Base-by-base conservation (phyloP, 2,113 vertebrate genomes). In the Clarias batrachus region DNA sequence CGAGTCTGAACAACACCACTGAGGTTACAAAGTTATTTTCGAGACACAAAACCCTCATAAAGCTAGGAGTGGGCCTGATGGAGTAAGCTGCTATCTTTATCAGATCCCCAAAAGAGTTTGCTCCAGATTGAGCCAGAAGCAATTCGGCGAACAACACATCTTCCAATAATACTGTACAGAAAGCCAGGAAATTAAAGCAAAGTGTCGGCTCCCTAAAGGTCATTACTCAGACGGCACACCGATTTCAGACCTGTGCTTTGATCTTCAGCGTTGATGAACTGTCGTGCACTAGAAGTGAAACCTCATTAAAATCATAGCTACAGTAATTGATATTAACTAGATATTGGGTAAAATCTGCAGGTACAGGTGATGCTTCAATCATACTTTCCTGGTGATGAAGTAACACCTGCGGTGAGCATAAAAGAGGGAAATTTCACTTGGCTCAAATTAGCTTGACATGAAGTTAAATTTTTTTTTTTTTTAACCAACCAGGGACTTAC, bases 11-110 rank as follows among this genome's bases (percentile, higher is more conserved):
- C 54, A 85, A 63, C 25, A 52, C 83, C 65, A 60, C 3, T 62
- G 1, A 27, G 16, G 1, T 7, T 70, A 23, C 70, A 77, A 76
- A 85, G 71, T 37, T 85, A 60, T 78, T 85, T 59, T 77, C 54
- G 56, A 56, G 74, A 85, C 73, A 79, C 48, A 19, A 68, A 23
- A 52, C 60, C 48, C 17, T 10, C 13, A 56, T 65, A 66, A 63
- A 54, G 60, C 19, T 41, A 27, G 48, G 48, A 48, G 30, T 23
- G 41, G 65, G 30, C 4, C 68, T 41, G 56, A 60, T 4, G 3
- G 41, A 54, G 13, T 68, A 57, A 78, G 59, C 59, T 76, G 25
- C 73, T 77, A 66, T 33, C 60, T 79, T 66, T 37, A 78, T n/a
- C 17, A 79, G n/a, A 56, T n/a, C 27, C 17, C 83, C 14, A 33